phyloP scores from a whole-genome alignment of 2,113 vertebrate species.

The Mugil cephalus region DNA sequence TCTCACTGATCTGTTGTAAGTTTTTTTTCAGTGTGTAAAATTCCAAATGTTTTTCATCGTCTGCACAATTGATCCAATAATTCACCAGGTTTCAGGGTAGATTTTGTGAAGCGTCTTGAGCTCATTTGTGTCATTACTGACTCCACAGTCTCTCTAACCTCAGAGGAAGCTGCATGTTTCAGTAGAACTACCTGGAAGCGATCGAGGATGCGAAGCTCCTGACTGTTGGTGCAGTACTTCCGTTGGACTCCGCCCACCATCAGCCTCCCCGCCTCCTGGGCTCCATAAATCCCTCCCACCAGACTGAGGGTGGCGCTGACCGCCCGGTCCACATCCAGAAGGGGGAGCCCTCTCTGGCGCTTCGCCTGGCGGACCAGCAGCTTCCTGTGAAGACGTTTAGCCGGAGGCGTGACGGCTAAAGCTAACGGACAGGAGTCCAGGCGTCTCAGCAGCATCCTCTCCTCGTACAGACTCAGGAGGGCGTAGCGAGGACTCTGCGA shows the following conservation, averaged over 20 bases:
- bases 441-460: conserved; percentile 89
- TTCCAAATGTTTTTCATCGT: too few relatives aligned
- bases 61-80: too few relatives aligned
- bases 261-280: conserved; percentile 80
- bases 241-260: conserved; percentile 67
- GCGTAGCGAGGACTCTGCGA: conserved; percentile 68
- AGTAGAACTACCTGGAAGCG: conserved; percentile 92
- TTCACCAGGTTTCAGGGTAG: too few relatives aligned
- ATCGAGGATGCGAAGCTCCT: conserved; percentile 93
- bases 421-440: conserved; percentile 92
- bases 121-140: too few relatives aligned
- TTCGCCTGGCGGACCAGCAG: conserved; percentile 93
- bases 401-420: conserved; percentile 90
- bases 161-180: too few relatives aligned
- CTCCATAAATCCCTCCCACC: conserved; percentile 91
- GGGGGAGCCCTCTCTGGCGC: conserved; percentile 90
- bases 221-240: conserved; percentile 88
- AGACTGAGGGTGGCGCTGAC: conserved; percentile 90
- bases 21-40: too few relatives aligned
- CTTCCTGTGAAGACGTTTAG: conserved; percentile 91
- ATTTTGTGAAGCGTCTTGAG: too few relatives aligned
- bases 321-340: conserved; percentile 93
- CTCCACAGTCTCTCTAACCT: too few relatives aligned
- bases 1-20: too few relatives aligned
- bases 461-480: conserved; percentile 91